Conservation (phyloP, 2,797 vertebrate species). For the Sorex maritimensis region DNA sequence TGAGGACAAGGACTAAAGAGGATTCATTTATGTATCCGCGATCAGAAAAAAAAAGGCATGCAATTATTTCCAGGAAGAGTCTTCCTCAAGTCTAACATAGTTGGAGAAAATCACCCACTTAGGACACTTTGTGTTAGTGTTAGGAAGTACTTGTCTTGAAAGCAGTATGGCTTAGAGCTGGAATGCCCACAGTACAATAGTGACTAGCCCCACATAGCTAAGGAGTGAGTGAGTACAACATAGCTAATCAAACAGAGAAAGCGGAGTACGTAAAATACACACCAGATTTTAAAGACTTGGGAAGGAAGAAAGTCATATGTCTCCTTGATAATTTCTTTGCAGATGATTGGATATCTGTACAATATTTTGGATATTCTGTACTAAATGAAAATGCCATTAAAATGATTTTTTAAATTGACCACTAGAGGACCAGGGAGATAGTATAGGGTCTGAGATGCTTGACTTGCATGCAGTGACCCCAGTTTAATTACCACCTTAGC, state of each 20-base stretch:
- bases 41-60: conserved; percentile 32
- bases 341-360: not conserved
- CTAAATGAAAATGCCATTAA: not conserved
- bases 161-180: not conserved
- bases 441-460: too few relatives aligned
- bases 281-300: conserved; percentile 24
- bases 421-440: too few relatives aligned
- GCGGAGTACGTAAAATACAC: not conserved
- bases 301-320: conserved; percentile 6
- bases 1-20: conserved; percentile 12
- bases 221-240: not conserved
- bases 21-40: conserved; percentile 56
- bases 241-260: not conserved
- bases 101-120: not conserved
- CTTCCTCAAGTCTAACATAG: conserved; percentile 64
- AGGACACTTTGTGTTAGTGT: conserved; percentile 34
- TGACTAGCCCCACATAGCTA: not conserved
- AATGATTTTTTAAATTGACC: not conserved
- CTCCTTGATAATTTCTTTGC: conserved; percentile 17
- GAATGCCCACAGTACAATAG: not conserved
- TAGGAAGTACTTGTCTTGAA: conserved; percentile 64
- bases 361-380: conserved; percentile 5
- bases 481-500: too few relatives aligned
- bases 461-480: too few relatives aligned
- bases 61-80: conserved; percentile 66